Conservation (phyloP, 2,797 vertebrate species). For the Eremophila alpestris region DNA sequence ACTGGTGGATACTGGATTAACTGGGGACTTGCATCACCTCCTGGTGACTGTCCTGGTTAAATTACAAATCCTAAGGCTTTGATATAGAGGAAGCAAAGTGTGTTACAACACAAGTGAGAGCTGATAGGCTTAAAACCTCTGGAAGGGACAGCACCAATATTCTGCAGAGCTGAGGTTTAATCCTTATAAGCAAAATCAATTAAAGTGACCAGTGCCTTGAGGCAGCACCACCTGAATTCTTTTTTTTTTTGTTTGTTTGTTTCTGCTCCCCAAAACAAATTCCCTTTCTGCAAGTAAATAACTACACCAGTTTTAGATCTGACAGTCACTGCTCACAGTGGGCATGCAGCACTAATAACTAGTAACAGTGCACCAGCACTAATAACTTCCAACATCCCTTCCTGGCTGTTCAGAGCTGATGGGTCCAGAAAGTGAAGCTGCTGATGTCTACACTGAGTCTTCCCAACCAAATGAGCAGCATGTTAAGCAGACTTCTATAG, state of each 20-base stretch:
- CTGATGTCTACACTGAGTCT: neutral
- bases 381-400: neutral
- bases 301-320: neutral
- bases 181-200: neutral
- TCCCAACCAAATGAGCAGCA: neutral
- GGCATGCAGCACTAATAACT: neutral
- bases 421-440: neutral
- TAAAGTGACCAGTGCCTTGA: neutral
- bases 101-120: neutral
- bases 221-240: neutral
- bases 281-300: neutral
- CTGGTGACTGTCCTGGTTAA: neutral
- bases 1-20: neutral
- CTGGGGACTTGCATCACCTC: neutral
- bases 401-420: neutral
- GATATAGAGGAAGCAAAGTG: neutral
- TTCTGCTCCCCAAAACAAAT: neutral
- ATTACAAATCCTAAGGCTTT: neutral
- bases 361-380: neutral
- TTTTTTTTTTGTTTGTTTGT: neutral
- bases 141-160: neutral
- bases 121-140: neutral
- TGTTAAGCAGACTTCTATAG: neutral
- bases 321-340: neutral
- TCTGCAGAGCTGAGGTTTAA: neutral